Conservation (phyloP, 1,140 invertebrate genomes). For the Tribolium madens region DNA sequence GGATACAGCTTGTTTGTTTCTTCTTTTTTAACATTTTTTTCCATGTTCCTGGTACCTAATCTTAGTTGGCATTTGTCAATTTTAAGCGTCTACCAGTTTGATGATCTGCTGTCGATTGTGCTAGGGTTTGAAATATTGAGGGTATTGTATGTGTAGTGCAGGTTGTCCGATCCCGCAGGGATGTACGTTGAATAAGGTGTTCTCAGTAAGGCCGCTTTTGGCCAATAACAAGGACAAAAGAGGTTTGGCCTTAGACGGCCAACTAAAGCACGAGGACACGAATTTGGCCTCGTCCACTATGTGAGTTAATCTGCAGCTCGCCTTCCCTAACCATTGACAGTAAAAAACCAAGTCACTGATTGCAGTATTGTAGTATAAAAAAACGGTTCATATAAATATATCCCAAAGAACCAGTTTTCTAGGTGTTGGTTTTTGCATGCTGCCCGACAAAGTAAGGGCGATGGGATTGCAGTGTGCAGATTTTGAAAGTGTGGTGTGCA, state of each 20-base stretch:
- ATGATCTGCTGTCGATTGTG: too few species aligned
- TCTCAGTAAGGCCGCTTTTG: constrained; percentile 91
- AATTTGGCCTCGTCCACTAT: constrained; percentile 95
- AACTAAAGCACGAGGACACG: constrained; percentile 99
- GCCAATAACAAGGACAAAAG: constrained; percentile 99
- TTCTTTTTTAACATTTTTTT: too few species aligned
- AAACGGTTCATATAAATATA: constrained; percentile 21
- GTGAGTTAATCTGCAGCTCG: constrained; percentile 71
- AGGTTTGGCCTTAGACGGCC: constrained; percentile 96
- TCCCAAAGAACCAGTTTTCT: constrained; percentile 34
- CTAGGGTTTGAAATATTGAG: constrained; percentile 6
- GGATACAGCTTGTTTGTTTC: too few species aligned
- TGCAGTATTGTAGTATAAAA: constrained; percentile 31
- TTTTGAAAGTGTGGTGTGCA: constrained; percentile 32
- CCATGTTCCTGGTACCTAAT: too few species aligned
- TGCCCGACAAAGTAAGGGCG: constrained; percentile 18
- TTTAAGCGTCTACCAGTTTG: too few species aligned
- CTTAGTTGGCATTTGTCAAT: too few species aligned
- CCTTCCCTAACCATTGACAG: constrained; percentile 32
- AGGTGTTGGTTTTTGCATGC: constrained; percentile 41
- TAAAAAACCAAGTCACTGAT: constrained; percentile 15
- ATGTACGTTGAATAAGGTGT: constrained; percentile 98
- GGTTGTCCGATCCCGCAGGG: constrained; percentile 97
- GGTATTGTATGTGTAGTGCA: constrained; percentile 80
- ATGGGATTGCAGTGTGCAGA: constrained; percentile 39